A percentile compares a stretch with the other conserved stretches of the same genome.
phyloP scores from a whole-genome alignment of 2,113 vertebrate genomes.

The Noctilio leporinus region DNA sequence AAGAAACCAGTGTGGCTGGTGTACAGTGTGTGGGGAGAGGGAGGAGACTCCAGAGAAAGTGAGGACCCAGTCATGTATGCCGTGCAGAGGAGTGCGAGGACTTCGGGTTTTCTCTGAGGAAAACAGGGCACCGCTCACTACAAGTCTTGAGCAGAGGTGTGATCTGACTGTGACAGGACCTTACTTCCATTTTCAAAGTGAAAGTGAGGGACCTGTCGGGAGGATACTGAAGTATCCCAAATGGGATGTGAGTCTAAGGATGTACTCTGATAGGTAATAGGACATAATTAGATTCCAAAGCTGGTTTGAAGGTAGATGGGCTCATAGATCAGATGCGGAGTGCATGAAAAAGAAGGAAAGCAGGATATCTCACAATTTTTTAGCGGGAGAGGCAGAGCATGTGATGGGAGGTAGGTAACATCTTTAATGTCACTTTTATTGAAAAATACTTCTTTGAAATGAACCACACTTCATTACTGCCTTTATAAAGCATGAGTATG shows the following conservation, averaged over 20 bases:
- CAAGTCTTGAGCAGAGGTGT: neutral
- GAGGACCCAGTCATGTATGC: neutral
- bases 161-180: neutral
- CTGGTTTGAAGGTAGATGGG: neutral
- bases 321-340: neutral
- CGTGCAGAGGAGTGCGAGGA: neutral
- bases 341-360: neutral
- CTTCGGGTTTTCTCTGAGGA: neutral
- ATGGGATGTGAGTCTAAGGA: neutral
- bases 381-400: neutral
- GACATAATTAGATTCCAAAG: neutral
- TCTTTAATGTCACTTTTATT: neutral
- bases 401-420: neutral
- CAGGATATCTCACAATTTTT: neutral
- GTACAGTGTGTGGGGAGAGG: no score
- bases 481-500: neutral
- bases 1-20: neutral
- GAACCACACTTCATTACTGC: neutral
- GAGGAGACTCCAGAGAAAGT: fast-evolving
- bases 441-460: neutral
- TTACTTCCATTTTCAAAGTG: neutral
- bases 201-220: fast-evolving
- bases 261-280: neutral
- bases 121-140: neutral
- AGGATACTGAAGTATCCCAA: no score